Evolutionary conservation across 2,888 invertebrate genomes (phyloP), one percentile per base, ranked within the genome.

Genomic region (Spodoptera exigua): DNA sequence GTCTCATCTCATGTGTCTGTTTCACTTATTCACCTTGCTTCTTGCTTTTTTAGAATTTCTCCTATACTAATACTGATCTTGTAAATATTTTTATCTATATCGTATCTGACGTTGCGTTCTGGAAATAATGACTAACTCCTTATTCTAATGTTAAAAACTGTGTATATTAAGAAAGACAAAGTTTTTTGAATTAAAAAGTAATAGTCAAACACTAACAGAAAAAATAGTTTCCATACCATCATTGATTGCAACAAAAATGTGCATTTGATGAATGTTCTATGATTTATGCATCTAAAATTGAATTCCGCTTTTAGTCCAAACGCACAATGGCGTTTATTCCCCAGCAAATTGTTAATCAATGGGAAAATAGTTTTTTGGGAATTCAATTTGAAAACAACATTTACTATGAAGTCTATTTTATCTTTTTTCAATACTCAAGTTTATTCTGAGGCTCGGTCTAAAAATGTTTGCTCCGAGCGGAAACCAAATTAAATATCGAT

Each of bases 401-500:
- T 56, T 37, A 21, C 12, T 41, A 47, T 56, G n/a, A 47, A 47
- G 51, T 51, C 44, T 59, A 41, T 34, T 39, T 36, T 45, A 41
- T 47, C 34, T 52, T 61, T 56, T n/a, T 61, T 41, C 49, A 72
- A 57, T 56, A 66, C 53, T 16, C 21, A 32, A 40, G 37, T 53
- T 7, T 35, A 48, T 54, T 27, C 14, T 45, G 37, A 52, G 49
- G 11, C 46, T 44, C 49, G 45, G 58, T 53, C 45, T 36, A 49
- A 53, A 54, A 61, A 45, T 47, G 51, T 55, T 27, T 59, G 52
- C 43, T 52, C 55, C 61, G 55, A 47, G 57, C 53, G 58, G 56
- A 78, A 74, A 70, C 78, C 62, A 82, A 84, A 83, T 83, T 77
- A 75, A 82, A 81, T 82, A 82, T 84, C 81, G 85, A 85, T 83